Conservation (phyloP, 2,113 vertebrate genomes). For the Anguilla rostrata region DNA sequence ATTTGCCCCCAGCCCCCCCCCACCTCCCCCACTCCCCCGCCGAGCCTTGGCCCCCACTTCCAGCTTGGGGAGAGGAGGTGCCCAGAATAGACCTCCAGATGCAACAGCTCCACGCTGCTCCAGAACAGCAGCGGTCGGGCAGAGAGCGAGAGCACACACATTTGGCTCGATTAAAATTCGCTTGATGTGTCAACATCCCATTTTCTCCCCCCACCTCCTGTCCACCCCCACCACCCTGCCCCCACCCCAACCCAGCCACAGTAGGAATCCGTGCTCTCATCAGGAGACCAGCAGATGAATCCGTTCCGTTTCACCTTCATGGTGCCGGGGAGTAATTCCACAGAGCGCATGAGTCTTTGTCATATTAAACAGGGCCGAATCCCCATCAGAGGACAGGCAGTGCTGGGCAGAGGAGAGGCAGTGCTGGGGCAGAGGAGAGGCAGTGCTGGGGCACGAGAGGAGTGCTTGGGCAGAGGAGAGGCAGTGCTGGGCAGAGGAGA, state of each 20-base stretch:
- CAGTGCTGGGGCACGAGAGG: not conserved
- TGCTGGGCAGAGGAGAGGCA: not conserved
- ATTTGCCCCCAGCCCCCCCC: too few species aligned
- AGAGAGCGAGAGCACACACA: not conserved
- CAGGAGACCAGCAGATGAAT: not conserved
- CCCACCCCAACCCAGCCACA: not conserved
- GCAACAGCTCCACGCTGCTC: not conserved
- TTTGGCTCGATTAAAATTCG: not conserved
- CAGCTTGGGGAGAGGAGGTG: not conserved
- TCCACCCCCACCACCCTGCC: too few species aligned
- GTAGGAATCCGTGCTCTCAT: not conserved
- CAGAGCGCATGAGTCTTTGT: not conserved
- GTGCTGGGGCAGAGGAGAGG: not conserved
- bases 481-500: too few species aligned
- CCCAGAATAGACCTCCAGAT: not conserved
- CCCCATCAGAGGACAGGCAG: not conserved
- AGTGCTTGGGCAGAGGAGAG: not conserved
- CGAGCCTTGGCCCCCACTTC: not conserved
- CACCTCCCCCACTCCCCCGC: too few species aligned
- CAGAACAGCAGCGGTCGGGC: not conserved
- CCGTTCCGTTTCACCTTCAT: constrained; percentile 6
- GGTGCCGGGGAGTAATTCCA: too few species aligned
- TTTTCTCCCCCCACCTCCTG: not conserved
- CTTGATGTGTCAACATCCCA: not conserved
- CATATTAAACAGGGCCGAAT: not conserved